A percentile compares a stretch with the other conserved stretches of the same genome.
These are phyloP conservation scores for Coelopa frigida DNA, from an alignment of 1,140 invertebrate genomes.

Conservation along the genomic window DNA sequence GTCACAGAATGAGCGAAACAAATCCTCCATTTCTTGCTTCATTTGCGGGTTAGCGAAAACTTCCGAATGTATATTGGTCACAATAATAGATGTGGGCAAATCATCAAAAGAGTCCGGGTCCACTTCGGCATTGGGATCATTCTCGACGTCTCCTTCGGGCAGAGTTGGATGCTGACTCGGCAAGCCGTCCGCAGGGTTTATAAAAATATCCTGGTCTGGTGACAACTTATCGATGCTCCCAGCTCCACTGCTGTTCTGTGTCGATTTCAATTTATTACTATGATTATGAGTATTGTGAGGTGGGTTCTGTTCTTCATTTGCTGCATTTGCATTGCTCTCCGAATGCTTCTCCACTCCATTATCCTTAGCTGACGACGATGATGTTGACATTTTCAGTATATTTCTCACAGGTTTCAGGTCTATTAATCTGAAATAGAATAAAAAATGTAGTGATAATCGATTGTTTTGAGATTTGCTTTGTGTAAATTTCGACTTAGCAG, in stretches of 20 bases:
- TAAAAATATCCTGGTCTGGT: conserved; percentile 63
- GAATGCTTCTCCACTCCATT: too few species aligned
- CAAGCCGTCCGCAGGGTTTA: conserved; percentile 75
- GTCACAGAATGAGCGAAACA: conserved; percentile 75
- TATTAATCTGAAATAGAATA: too few species aligned
- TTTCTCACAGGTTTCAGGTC: too few species aligned
- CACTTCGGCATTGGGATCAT: conserved; percentile 51
- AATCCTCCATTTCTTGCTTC: conserved; percentile 71
- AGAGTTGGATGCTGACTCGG: conserved; percentile 72
- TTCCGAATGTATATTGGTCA: conserved; percentile 75
- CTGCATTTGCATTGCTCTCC: conserved; percentile 10
- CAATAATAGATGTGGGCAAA: conserved; percentile 80
- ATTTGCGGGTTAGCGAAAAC: conserved; percentile 67
- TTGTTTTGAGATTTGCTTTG: too few species aligned
- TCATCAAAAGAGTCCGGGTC: conserved; percentile 64
- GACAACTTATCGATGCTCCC: conserved; percentile 45
- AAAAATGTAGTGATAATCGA: too few species aligned
- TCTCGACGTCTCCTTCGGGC: conserved; percentile 45
- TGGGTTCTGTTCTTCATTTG: neutral
- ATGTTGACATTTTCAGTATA: conserved; percentile 10
- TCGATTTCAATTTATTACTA: conserved; percentile 29
- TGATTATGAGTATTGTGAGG: conserved; percentile 12
- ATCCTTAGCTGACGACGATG: too few species aligned
- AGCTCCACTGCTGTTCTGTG: conserved; percentile 30
- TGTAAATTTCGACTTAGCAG: too few species aligned